Percentiles rank a stretch among this genome's conserved stretches.
These are phyloP conservation scores for Tretioscincus oriximinensis DNA, from an alignment of 2,113 vertebrate species.

Conservation along the genomic window DNA sequence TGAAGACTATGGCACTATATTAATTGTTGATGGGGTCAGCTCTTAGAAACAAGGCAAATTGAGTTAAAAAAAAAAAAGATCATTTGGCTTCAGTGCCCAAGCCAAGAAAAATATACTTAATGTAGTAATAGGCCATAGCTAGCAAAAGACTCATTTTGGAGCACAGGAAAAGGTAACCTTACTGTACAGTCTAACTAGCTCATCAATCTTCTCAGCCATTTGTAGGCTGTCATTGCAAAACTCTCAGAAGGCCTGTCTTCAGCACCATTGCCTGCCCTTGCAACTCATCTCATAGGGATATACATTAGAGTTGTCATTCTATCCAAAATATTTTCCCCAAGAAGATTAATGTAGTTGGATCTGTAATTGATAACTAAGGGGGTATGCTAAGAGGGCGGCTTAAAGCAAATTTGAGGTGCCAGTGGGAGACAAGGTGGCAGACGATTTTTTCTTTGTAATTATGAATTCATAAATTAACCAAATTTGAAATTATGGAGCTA, in stretches of 20 bases:
- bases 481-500: fast-evolving
- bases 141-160: constrained; percentile 44
- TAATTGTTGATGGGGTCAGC: not conserved
- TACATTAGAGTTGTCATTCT: constrained; percentile 47
- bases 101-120: constrained; percentile 52
- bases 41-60: not conserved
- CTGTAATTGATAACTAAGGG: constrained; percentile 50
- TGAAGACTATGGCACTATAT: constrained; percentile 15
- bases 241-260: constrained; percentile 24
- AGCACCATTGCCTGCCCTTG: not conserved
- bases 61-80: constrained; percentile 9
- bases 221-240: constrained; percentile 24
- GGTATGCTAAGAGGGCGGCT: constrained; percentile 26
- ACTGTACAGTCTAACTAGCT: not conserved
- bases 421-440: not conserved
- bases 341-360: constrained; percentile 56
- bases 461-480: not conserved
- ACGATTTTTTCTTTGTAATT: not conserved
- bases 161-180: constrained; percentile 11
- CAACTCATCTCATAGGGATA: constrained; percentile 45
- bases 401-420: not conserved
- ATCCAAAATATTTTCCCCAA: constrained; percentile 56
- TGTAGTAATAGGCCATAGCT: constrained; percentile 38
- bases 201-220: constrained; percentile 40
- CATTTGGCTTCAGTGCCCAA: constrained; percentile 19